A percentile compares a stretch with the other conserved stretches of the same genome.
phyloP scores from a whole-genome alignment of 2,888 invertebrate genomes.

The Gymnosoma rotundatum region DNA sequence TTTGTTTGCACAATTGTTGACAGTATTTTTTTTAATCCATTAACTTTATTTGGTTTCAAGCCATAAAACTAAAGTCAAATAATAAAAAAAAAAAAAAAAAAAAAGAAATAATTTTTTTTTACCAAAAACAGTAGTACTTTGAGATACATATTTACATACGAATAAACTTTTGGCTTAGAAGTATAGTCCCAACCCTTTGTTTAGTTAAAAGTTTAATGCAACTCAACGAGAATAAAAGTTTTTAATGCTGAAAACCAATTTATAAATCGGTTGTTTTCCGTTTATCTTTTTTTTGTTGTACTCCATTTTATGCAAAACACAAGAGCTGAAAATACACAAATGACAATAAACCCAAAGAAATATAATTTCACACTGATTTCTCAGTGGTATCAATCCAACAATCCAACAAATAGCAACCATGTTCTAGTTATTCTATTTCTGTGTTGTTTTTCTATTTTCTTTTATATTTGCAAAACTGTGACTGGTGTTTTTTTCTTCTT shows the following conservation, averaged over 20 bases:
- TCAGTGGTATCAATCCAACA: slow-evolving; percentile 43
- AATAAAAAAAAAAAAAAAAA: not conserved
- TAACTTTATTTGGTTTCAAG: slow-evolving; percentile 16
- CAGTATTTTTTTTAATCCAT: not conserved
- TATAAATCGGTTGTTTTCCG: slow-evolving; percentile 34
- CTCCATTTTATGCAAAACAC: slow-evolving; percentile 29
- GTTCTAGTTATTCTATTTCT: slow-evolving; percentile 32
- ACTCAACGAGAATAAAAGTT: slow-evolving; percentile 2
- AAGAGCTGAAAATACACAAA: slow-evolving; percentile 3
- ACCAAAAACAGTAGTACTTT: not conserved
- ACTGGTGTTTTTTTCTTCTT: not conserved
- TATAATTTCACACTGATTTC: slow-evolving; percentile 64
- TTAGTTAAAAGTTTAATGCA: not conserved
- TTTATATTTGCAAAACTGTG: slow-evolving; percentile 10
- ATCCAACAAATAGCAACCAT: slow-evolving; percentile 25
- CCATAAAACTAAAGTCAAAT: not conserved
- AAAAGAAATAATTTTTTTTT: not conserved
- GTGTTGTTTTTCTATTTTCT: slow-evolving; percentile 12
- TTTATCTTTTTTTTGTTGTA: slow-evolving; percentile 24
- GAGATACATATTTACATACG: not conserved
- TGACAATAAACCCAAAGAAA: slow-evolving; percentile 32
- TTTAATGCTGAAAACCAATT: slow-evolving; percentile 41
- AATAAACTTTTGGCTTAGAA: too few relatives aligned
- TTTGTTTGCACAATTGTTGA: slow-evolving; percentile 3
- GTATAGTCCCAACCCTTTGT: too few relatives aligned